Percentiles rank a stretch among this genome's conserved stretches.
Conservation (phyloP, 2,797 vertebrate species). For the Cynopterus sphinx region DNA sequence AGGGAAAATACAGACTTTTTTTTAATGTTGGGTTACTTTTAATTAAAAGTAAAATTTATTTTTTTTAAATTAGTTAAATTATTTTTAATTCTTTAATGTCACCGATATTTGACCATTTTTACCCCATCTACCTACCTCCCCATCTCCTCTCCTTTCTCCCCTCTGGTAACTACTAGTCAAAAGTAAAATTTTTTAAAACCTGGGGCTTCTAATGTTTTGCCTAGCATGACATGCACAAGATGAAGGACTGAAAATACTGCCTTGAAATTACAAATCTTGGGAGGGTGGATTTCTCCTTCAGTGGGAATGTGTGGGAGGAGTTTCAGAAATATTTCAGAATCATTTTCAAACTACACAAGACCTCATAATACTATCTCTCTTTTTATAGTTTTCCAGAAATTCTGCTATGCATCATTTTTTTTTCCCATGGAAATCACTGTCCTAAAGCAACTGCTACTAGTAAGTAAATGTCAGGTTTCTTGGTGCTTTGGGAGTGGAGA, state of each 20-base stretch:
- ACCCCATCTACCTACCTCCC: no score
- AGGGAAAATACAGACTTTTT: neutral
- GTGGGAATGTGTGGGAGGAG: neutral
- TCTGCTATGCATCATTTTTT: neutral
- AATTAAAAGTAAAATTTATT: neutral
- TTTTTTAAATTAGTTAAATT: no score
- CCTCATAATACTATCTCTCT: neutral
- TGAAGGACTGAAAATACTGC: neutral
- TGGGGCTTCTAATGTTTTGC: neutral
- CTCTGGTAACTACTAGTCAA: no score
- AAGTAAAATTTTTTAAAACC: neutral
- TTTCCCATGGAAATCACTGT: neutral
- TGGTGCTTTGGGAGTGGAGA: neutral
- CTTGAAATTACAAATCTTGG: neutral
- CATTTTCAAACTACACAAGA: neutral
- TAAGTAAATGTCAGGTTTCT: neutral
- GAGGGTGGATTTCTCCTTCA: neutral
- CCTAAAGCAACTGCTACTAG: neutral
- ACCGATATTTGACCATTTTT: no score
- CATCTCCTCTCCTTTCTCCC: no score
- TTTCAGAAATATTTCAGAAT: neutral
- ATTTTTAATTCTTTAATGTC: no score
- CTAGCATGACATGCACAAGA: neutral
- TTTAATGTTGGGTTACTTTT: neutral
- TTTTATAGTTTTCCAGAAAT: neutral